A percentile compares a stretch with the other conserved stretches of the same genome.
phyloP scores from a whole-genome alignment of 2,797 vertebrate species.

The Glyptemys insculpta region DNA sequence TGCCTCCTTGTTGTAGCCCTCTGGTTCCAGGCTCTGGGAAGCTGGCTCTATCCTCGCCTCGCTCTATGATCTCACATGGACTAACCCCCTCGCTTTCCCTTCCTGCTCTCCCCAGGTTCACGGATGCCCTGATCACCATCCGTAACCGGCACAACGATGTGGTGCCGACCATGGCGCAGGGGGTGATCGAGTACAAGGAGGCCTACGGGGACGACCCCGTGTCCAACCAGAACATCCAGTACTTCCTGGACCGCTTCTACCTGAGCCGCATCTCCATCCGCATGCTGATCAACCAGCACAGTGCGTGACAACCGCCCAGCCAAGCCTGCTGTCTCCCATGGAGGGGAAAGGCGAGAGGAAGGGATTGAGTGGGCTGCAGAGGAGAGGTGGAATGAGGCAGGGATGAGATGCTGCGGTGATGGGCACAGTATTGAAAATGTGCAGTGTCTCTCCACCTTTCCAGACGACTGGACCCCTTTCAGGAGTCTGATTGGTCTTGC shows the following conservation, averaged over 20 bases:
- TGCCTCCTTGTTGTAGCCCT: background rate
- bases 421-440: background rate
- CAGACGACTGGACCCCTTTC: too few species aligned
- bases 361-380: background rate
- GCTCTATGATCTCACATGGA: background rate
- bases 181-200: slow-evolving; percentile 94
- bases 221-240: slow-evolving; percentile 96
- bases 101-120: slow-evolving; percentile 83
- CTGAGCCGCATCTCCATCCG: slow-evolving; percentile 97
- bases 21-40: background rate
- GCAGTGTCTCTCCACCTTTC: background rate
- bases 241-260: slow-evolving; percentile 97
- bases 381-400: background rate
- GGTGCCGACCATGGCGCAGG: slow-evolving; percentile 96
- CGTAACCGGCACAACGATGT: slow-evolving; percentile 97
- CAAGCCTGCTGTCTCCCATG: background rate
- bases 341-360: background rate
- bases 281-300: slow-evolving; percentile 98
- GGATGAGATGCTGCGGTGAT: background rate
- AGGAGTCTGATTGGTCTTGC: too few species aligned
- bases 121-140: slow-evolving; percentile 90
- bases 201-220: slow-evolving; percentile 89
- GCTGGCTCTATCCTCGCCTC: background rate
- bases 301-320: slow-evolving; percentile 78
- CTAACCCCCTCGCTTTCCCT: background rate